Conservation (phyloP, 1,140 invertebrate species). For the Apis dorsata region DNA sequence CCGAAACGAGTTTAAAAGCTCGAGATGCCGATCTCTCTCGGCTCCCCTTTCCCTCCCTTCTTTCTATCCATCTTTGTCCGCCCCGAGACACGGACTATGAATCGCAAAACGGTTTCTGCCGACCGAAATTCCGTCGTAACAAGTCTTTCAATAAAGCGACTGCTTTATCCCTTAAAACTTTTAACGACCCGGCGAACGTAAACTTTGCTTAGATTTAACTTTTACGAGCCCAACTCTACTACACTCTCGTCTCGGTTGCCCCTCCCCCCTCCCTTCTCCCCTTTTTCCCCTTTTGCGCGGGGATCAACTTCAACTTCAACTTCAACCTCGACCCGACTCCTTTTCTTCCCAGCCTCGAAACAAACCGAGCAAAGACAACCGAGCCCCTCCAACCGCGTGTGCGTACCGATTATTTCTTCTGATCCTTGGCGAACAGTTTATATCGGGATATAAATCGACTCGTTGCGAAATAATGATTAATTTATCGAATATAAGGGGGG, state of each 20-base stretch:
- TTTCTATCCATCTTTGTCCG: not conserved
- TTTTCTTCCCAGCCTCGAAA: not conserved
- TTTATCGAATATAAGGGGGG: no score
- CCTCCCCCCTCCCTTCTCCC: not conserved
- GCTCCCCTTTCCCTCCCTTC: not conserved
- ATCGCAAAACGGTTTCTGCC: conserved; percentile 45
- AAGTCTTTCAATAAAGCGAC: conserved; percentile 52
- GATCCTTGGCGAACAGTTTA: no score
- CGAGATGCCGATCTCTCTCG: not conserved
- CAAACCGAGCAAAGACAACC: no score
- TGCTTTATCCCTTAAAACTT: conserved; percentile 52
- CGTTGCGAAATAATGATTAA: no score
- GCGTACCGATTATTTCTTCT: no score
- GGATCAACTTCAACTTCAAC: not conserved
- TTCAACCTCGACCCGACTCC: no score
- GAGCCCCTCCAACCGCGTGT: no score
- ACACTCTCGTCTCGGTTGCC: not conserved
- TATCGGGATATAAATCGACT: no score
- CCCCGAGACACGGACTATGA: conserved; percentile 34
- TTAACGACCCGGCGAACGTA: conserved; percentile 52
- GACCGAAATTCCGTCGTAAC: conserved; percentile 51
- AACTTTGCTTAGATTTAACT: conserved; percentile 55
- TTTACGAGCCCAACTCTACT: conserved; percentile 32
- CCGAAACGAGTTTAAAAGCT: conserved; percentile 9
- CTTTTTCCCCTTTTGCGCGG: not conserved